Percentiles rank a stretch among this genome's conserved stretches.
Conservation (phyloP, 2,888 invertebrate species). For the Nebria salina region DNA sequence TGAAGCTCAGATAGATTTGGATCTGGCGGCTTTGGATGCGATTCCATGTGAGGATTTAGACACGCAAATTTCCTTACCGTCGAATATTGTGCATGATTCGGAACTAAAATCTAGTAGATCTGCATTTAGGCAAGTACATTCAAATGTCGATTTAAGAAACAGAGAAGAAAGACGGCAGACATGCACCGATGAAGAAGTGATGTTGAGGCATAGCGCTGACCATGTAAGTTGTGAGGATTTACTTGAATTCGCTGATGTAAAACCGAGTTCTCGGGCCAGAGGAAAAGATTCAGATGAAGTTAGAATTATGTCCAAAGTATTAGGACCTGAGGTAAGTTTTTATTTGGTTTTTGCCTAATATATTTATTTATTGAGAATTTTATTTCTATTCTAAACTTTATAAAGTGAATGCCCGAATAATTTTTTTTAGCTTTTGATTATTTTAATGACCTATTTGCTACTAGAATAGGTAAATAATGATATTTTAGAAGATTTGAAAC, state of each 20-base stretch:
- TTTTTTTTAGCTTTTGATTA: too few species aligned
- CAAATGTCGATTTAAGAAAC: background rate
- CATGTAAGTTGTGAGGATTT: slow-evolving; percentile 93
- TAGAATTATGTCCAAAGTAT: slow-evolving; percentile 88
- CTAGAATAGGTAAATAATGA: too few species aligned
- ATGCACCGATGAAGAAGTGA: slow-evolving; percentile 48
- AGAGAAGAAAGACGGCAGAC: slow-evolving; percentile 52
- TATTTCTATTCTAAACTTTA: too few species aligned
- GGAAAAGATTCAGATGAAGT: slow-evolving; percentile 93
- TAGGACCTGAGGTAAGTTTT: slow-evolving; percentile 74
- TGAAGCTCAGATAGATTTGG: slow-evolving; percentile 71
- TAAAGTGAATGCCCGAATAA: too few species aligned
- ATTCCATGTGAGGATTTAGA: slow-evolving; percentile 57
- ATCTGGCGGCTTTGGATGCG: slow-evolving; percentile 70
- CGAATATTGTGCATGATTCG: slow-evolving; percentile 7
- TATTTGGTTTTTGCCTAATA: slow-evolving; percentile 8
- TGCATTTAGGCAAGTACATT: slow-evolving; percentile 30
- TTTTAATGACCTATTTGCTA: too few species aligned
- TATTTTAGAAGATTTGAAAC: too few species aligned
- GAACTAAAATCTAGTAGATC: slow-evolving; percentile 29
- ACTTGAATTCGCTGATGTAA: slow-evolving; percentile 85
- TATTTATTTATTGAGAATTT: background rate
- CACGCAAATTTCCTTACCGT: slow-evolving; percentile 33
- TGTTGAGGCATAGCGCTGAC: slow-evolving; percentile 65
- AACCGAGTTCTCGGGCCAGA: slow-evolving; percentile 82